These are phyloP conservation scores for Larimichthys crocea DNA, from an alignment of 2,113 vertebrate genomes.

Conservation along the genomic window DNA sequence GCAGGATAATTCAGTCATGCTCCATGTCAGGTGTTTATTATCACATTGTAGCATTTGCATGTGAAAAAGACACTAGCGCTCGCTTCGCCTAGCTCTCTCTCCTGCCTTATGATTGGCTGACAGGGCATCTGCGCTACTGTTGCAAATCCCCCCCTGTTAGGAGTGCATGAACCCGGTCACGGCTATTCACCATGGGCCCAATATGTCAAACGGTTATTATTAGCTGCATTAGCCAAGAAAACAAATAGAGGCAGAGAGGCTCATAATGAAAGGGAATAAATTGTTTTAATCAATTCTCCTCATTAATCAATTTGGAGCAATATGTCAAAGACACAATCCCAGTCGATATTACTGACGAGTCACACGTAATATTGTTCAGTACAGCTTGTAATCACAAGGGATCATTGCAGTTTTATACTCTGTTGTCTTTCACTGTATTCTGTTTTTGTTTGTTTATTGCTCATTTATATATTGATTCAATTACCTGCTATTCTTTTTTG, in stretches of 20 bases:
- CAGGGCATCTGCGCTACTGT: constrained; percentile 74
- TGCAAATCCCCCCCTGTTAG: constrained; percentile 67
- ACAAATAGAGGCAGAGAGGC: constrained; percentile 76
- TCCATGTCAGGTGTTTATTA: constrained; percentile 88
- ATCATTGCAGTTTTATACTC: neutral
- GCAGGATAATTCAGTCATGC: constrained; percentile 83
- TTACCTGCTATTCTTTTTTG: neutral
- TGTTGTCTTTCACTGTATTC: neutral
- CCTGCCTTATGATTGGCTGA: constrained; percentile 69
- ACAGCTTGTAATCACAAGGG: neutral
- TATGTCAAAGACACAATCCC: constrained; percentile 53
- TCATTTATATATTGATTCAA: neutral
- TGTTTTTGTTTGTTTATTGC: too few species aligned
- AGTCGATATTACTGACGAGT: constrained; percentile 38
- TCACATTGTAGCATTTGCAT: constrained; percentile 87
- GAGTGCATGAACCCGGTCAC: constrained; percentile 77
- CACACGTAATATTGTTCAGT: neutral
- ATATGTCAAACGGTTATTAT: constrained; percentile 84
- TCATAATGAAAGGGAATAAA: constrained; percentile 75
- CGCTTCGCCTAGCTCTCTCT: constrained; percentile 46
- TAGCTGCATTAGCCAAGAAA: constrained; percentile 74
- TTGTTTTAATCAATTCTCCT: constrained; percentile 71
- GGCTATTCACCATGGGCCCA: constrained; percentile 75
- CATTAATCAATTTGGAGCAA: constrained; percentile 75
- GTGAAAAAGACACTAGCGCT: constrained; percentile 79